Conservation (phyloP, 2,888 invertebrate genomes). For the Agriopis marginaria region DNA sequence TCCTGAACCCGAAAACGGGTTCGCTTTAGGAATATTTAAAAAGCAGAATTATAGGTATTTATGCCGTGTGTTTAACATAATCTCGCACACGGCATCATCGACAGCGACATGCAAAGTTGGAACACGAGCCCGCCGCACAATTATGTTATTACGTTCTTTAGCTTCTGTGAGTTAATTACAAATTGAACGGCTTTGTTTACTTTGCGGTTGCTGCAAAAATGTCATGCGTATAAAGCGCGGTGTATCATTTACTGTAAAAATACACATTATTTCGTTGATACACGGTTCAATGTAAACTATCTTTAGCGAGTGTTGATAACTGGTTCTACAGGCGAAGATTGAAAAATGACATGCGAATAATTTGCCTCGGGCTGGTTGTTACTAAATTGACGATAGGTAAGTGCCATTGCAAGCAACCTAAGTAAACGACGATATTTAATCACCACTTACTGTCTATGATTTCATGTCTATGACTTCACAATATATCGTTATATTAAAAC, state of each 20-base stretch:
- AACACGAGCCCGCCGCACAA: slow-evolving; percentile 62
- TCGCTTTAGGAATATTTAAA: slow-evolving; percentile 24
- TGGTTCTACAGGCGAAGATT: slow-evolving; percentile 20
- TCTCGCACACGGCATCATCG: slow-evolving; percentile 30
- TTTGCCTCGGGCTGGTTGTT: slow-evolving; percentile 37
- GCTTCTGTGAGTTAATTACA: slow-evolving; percentile 54
- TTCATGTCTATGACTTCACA: slow-evolving; percentile 33
- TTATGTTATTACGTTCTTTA: slow-evolving; percentile 61
- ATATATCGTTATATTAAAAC: slow-evolving; percentile 1
- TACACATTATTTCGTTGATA: slow-evolving; percentile 47
- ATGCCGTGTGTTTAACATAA: slow-evolving; percentile 38
- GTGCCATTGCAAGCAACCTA: slow-evolving; percentile 45
- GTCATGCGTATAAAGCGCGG: slow-evolving; percentile 38
- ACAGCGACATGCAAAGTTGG: slow-evolving; percentile 41
- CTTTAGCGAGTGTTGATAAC: slow-evolving; percentile 31
- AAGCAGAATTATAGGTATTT: slow-evolving; percentile 27
- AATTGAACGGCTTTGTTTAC: slow-evolving; percentile 62
- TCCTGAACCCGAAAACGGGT: slow-evolving; percentile 18
- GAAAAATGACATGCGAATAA: slow-evolving; percentile 25
- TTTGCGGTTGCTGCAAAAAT: slow-evolving; percentile 48
- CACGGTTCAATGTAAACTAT: slow-evolving; percentile 31
- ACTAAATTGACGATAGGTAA: slow-evolving; percentile 52
- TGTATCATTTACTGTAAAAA: slow-evolving; percentile 49
- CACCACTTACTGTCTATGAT: slow-evolving; percentile 49
- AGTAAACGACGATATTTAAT: slow-evolving; percentile 49